Conservation (phyloP, 2,888 invertebrate species). For the Agapostemon virescens region DNA sequence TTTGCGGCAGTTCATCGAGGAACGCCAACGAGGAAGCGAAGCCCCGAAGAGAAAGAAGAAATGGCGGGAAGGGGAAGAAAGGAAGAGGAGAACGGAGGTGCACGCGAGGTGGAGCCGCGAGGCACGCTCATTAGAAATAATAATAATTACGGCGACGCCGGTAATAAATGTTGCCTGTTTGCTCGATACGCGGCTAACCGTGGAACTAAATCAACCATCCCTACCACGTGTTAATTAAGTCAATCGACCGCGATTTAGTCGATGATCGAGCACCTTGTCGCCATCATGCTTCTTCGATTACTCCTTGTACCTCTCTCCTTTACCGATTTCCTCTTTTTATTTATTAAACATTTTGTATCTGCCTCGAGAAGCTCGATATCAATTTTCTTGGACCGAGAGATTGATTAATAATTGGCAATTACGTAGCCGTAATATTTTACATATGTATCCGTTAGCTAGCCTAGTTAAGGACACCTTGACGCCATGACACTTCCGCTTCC, state of each 20-base stretch:
- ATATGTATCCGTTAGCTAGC: no score
- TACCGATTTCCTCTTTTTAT: no score
- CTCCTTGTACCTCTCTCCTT: no score
- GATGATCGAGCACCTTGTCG: not conserved
- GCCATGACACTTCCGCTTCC: no score
- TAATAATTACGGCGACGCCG: constrained; percentile 62
- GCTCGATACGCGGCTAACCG: constrained; percentile 41
- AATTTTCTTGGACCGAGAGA: no score
- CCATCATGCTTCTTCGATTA: not conserved
- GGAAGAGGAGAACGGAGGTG: constrained; percentile 31
- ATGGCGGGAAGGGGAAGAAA: constrained; percentile 23
- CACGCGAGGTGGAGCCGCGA: constrained; percentile 47
- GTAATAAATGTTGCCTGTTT: constrained; percentile 59
- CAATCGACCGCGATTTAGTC: constrained; percentile 41
- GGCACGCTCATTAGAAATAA: constrained; percentile 68
- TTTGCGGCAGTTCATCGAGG: no score
- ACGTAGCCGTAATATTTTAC: no score
- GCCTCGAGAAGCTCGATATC: no score
- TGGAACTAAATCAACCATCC: constrained; percentile 44
- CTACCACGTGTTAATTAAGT: constrained; percentile 54
- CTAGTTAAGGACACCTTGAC: no score
- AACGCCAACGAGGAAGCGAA: constrained; percentile 50
- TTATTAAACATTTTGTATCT: no score
- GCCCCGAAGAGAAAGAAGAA: constrained; percentile 1
- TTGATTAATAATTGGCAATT: no score